Evolutionary conservation across 1,140 invertebrate species (phyloP), one percentile per base, ranked within the genome.

Genomic region (Lasaia peninsularis): DNA sequence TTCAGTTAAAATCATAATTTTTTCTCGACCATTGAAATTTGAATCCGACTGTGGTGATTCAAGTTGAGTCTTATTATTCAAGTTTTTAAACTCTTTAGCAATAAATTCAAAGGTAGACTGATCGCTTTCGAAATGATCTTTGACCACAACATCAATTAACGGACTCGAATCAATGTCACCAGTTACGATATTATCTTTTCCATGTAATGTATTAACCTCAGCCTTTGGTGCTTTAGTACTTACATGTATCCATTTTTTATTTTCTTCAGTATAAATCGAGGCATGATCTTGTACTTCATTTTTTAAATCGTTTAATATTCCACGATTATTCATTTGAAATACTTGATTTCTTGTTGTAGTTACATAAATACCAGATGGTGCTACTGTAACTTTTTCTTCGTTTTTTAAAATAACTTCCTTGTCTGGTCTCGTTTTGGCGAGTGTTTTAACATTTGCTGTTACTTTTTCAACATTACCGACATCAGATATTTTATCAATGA

Each of bases 401-500:
- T 44, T 48, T 8, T 4, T 48, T n/a, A 48, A 21, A 4, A 11
- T 21, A 8, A 2, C 5, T 11, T 48, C 18, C 11, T 5, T 21
- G 0, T 48, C 16, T 20, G 16, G 11, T 10, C 18, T 11, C 6
- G 11, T 48, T 20, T 48, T 48, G 4, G 40, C 3, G 20, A 18
- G 40, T 21, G 18, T n/a, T 10, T n/a, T 21, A 11, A 2, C 4
- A 21, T 21, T 48, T 2, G 20, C 10, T 5, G 11, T 21, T 6
- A 80, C 65, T 62, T 75, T 65, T 52, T 69, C 64, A 7, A 78
- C 56, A 7, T 59, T 74, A 8, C 64, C 74, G 2, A 64, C 16
- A 34, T 73, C 73, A 2, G 67, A 14, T 2, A 80, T 65, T 69
- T 60, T 80, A 51, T 75, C 55, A 6, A 76, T 52, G 0, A 32